Percentiles rank a stretch among this genome's conserved stretches.
These are phyloP conservation scores for Psilopsiagon aymara DNA, from an alignment of 2,113 vertebrate genomes.

Conservation along the genomic window DNA sequence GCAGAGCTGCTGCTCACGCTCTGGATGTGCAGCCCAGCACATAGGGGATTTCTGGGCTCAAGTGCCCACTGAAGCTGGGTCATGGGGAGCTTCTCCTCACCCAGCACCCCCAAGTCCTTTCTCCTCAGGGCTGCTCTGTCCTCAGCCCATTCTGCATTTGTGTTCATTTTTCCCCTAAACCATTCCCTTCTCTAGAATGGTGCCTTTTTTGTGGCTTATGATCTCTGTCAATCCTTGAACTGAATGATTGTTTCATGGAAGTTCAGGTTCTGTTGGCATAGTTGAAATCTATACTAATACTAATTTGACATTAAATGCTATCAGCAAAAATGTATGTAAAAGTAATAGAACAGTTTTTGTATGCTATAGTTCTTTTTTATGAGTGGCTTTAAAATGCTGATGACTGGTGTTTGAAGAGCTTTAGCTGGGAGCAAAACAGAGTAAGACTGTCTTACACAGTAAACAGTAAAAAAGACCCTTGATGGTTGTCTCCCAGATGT, in stretches of 20 bases:
- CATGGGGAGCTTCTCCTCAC: not conserved
- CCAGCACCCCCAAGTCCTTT: not conserved
- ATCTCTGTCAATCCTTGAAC: not conserved
- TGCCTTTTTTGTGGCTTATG: not conserved
- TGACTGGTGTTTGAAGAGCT: not conserved
- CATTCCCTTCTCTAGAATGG: not conserved
- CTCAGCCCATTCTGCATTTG: not conserved
- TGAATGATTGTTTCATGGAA: no score
- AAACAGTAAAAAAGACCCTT: not conserved
- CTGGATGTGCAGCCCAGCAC: not conserved
- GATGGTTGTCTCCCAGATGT: not conserved
- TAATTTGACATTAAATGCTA: not conserved
- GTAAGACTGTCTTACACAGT: not conserved
- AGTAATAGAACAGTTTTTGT: not conserved
- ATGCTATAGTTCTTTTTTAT: fast-evolving
- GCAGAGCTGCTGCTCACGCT: not conserved
- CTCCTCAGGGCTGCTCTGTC: not conserved
- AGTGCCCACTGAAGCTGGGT: not conserved
- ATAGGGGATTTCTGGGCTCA: not conserved
- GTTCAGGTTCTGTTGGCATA: not conserved
- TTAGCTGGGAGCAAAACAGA: not conserved
- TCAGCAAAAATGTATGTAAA: fast-evolving
- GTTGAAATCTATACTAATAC: fast-evolving
- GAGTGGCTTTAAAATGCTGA: not conserved
- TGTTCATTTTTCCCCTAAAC: fast-evolving